Base-by-base conservation (phyloP, 2,113 vertebrate species). In the Caranx ignobilis region DNA sequence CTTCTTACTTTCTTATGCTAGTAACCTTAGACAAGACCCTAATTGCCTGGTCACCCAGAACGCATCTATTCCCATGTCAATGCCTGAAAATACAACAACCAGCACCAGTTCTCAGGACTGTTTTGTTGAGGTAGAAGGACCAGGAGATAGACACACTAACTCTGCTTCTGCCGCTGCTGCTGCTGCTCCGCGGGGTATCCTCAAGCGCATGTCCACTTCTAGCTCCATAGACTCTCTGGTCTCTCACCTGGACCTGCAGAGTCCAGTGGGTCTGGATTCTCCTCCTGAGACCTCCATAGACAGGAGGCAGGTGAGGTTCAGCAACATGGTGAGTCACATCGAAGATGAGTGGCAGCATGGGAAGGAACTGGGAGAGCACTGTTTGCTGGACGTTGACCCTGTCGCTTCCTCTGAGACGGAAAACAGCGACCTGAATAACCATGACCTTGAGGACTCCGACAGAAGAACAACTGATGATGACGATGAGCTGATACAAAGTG, bases 261-360 rank as follows among this genome's bases (percentile, higher is more conserved):
- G 86, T 65, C 78, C 92, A 12, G 4, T 71, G 26, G 75, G 72
- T 41, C 54, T 32, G 3, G 55, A 77, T 37, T 68, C 66, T 71
- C 60, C 74, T 12, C 2, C 55, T 63, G 77, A 89, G 82, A 91
- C 45, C 75, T 93, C 90, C 2, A 57, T 87, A 57, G 96, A 97
- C 75, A 95, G 92, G 43, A 97, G 97, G 75, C 96, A 97, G 67
- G 96, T 96, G 83, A 95, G 95, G 55, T 97, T 96, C 77, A 96
- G 93, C 5, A 79, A 94, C 34, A 83, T 60, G 2, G 62, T 88
- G 3, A 52, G 66, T 54, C 81, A 85, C 70, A 89, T 72, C 11
- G 79, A 84, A n/a, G 71, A 65, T 67, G 83, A 85, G 2, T 81
- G 82, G 72, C 81, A 71, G 4, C 84, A 64, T 0, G 59, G 78